These are phyloP conservation scores for Lasioglossum marginatum DNA, from an alignment of 2,888 invertebrate genomes.

Conservation along the genomic window DNA sequence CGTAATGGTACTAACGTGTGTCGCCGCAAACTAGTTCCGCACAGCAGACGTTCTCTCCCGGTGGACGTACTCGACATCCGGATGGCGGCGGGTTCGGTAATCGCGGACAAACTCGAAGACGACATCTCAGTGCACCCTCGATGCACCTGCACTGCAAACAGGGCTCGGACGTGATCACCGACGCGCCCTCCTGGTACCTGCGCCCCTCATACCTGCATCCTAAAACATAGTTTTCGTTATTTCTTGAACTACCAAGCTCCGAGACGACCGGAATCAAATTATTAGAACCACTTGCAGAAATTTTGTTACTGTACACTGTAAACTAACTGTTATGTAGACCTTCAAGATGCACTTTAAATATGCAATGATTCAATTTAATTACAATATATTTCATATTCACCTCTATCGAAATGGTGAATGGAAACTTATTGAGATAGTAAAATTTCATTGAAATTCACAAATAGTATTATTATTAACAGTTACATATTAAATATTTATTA, in stretches of 20 bases:
- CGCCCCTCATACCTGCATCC: conserved; percentile 91
- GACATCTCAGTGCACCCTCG: conserved; percentile 90
- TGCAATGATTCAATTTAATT: background rate
- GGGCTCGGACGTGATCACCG: conserved; percentile 90
- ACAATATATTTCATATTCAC: background rate
- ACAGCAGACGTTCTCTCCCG: conserved; percentile 90
- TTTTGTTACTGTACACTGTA: background rate
- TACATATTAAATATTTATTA: background rate
- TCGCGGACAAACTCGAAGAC: conserved; percentile 91
- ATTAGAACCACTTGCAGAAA: background rate
- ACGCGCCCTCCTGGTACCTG: conserved; percentile 88
- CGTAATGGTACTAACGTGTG: conserved; percentile 85
- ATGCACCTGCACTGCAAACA: conserved; percentile 92
- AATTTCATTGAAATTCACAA: background rate
- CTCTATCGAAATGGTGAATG: too few species aligned
- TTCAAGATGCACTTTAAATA: background rate
- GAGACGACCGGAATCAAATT: background rate
- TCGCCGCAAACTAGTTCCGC: conserved; percentile 90
- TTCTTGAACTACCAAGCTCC: background rate
- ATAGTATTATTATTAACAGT: background rate
- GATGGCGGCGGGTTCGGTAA: conserved; percentile 91
- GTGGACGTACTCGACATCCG: conserved; percentile 88
- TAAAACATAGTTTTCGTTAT: conserved; percentile 76
- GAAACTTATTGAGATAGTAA: background rate
- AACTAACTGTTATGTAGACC: background rate